These are phyloP conservation scores for Heterochromis multidens DNA, from an alignment of 2,113 vertebrate species.

Conservation along the genomic window DNA sequence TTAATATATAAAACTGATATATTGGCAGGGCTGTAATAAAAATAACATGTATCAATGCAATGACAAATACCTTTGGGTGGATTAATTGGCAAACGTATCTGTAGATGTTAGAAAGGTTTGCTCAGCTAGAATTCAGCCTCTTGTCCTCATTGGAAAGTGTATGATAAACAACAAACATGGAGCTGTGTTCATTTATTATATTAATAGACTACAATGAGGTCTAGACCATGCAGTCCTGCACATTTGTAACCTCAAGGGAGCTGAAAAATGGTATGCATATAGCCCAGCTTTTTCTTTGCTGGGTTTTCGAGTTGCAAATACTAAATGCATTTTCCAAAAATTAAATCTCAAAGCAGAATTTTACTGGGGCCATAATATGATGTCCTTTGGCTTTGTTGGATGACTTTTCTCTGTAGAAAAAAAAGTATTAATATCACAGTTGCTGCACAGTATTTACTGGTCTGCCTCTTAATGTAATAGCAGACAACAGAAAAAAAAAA, in stretches of 20 bases:
- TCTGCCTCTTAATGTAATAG: neutral
- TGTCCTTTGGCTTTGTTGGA: neutral
- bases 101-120: neutral
- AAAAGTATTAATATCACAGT: neutral
- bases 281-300: neutral
- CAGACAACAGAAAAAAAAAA: neutral
- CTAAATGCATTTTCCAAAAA: constrained; percentile 4
- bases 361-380: neutral
- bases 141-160: constrained; percentile 1
- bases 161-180: constrained; percentile 45
- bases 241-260: constrained; percentile 35
- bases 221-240: constrained; percentile 1
- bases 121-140: constrained; percentile 7
- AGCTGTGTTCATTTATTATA: constrained; percentile 20
- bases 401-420: neutral
- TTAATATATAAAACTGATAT: neutral
- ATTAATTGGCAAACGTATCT: neutral
- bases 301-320: neutral
- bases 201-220: constrained; percentile 40
- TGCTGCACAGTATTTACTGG: neutral
- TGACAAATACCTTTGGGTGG: neutral
- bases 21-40: neutral
- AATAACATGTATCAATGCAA: neutral
- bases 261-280: constrained; percentile 6
- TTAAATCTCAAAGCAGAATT: neutral